Conservation (phyloP, 1,140 invertebrate species). For the Habropoda laboriosa region DNA sequence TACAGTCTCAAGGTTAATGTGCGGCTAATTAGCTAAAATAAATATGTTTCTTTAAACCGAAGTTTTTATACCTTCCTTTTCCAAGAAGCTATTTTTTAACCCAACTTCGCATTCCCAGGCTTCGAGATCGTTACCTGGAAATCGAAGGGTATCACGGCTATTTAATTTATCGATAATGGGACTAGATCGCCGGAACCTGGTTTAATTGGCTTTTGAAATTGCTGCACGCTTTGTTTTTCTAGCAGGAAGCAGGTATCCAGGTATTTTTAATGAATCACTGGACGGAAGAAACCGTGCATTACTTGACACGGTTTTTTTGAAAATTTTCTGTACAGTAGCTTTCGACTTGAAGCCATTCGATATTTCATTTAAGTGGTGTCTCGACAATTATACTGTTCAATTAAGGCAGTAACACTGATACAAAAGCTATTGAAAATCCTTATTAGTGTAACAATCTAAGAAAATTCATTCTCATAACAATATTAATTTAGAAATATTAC, state of each 20-base stretch:
- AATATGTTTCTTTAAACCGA: background rate
- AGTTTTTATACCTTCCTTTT: background rate
- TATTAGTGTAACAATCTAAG: too few species aligned
- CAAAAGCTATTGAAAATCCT: too few species aligned
- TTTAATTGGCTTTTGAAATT: slow-evolving; percentile 9
- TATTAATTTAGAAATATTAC: too few species aligned
- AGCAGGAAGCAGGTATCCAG: background rate
- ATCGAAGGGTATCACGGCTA: background rate
- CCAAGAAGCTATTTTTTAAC: background rate
- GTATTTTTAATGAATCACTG: background rate
- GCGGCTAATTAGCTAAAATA: background rate
- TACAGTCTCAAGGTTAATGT: background rate
- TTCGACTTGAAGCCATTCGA: too few species aligned
- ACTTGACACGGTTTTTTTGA: slow-evolving; percentile 1
- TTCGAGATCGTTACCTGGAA: slow-evolving; percentile 5
- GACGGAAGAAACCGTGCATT: background rate
- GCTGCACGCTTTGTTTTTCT: background rate
- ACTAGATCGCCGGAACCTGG: background rate
- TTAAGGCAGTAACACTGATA: too few species aligned
- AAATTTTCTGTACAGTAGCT: too few species aligned
- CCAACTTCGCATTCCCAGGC: background rate
- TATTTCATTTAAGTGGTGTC: too few species aligned
- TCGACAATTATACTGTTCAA: too few species aligned
- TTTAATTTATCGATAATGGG: slow-evolving; percentile 16
- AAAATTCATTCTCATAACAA: too few species aligned